Percentiles rank a stretch among this genome's conserved stretches.
Conservation (phyloP, 2,797 vertebrate species). For the Nothura maculosa region DNA sequence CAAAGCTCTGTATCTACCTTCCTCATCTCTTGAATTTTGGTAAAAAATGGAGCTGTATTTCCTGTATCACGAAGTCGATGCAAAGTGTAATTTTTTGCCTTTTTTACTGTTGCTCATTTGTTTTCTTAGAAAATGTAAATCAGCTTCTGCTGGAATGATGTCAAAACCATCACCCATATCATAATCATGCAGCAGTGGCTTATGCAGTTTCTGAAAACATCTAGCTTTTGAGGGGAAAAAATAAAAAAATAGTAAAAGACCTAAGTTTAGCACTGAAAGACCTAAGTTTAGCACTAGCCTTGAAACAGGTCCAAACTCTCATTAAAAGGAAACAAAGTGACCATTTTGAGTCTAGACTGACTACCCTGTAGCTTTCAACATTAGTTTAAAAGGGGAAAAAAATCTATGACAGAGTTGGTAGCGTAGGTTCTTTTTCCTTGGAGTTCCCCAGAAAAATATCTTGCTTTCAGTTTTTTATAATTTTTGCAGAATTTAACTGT, state of each 20-base stretch:
- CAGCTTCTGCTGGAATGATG: not conserved
- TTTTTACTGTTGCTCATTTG: not conserved
- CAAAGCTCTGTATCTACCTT: not conserved
- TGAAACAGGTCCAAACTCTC: constrained; percentile 29
- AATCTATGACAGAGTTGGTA: not conserved
- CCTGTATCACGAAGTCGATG: not conserved
- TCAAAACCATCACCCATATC: not conserved
- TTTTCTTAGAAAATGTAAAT: not conserved
- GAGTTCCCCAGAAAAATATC: not conserved
- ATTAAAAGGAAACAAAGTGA: constrained; percentile 24
- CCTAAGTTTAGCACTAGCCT: constrained; percentile 46
- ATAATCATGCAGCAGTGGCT: constrained; percentile 12
- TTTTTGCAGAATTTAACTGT: constrained; percentile 29
- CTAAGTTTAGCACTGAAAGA: constrained; percentile 48
- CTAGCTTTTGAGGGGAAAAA: constrained; percentile 46
- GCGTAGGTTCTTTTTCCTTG: not conserved
- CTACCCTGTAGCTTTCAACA: not conserved
- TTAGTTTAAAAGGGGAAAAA: not conserved
- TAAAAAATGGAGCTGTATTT: not conserved
- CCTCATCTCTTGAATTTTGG: not conserved
- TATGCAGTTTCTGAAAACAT: constrained; percentile 20
- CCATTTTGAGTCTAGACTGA: constrained; percentile 7
- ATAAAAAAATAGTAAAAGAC: constrained; percentile 37
- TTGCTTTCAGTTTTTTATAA: not conserved
- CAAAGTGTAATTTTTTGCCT: not conserved